Conservation (phyloP, 2,113 vertebrate species). For the Cinclus mexicanus region DNA sequence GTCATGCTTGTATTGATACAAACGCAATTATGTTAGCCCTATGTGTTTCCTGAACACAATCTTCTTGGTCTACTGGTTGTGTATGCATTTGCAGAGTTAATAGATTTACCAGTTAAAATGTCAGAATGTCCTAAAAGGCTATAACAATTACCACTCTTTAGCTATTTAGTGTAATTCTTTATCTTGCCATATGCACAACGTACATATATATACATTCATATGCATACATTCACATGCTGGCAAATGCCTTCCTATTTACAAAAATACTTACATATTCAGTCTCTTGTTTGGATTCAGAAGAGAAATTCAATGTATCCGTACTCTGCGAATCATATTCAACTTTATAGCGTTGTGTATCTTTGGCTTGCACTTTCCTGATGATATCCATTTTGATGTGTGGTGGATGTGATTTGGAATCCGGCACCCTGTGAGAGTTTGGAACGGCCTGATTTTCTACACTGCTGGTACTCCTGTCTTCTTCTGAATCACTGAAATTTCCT, state of each 20-base stretch:
- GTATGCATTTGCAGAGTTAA: neutral
- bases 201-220: neutral
- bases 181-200: neutral
- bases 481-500: constrained; percentile 79
- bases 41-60: neutral
- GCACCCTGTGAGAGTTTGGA: constrained; percentile 68
- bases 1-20: neutral
- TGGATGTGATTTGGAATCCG: constrained; percentile 66
- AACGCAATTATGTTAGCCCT: neutral
- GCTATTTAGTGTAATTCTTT: neutral
- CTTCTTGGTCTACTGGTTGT: neutral
- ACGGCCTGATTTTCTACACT: constrained; percentile 65
- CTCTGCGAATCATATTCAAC: constrained; percentile 81
- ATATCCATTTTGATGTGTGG: constrained; percentile 80
- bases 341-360: constrained; percentile 86
- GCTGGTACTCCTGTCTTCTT: constrained; percentile 76
- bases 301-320: constrained; percentile 88
- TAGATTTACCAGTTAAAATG: neutral
- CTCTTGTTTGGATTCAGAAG: constrained; percentile 87
- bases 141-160: neutral
- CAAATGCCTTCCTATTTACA: neutral
- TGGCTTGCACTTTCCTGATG: constrained; percentile 83
- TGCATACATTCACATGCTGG: neutral
- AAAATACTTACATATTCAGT: constrained; percentile 87
- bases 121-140: neutral